These are phyloP conservation scores for Hippolais icterina DNA, from an alignment of 2,113 vertebrate genomes.

Conservation along the genomic window DNA sequence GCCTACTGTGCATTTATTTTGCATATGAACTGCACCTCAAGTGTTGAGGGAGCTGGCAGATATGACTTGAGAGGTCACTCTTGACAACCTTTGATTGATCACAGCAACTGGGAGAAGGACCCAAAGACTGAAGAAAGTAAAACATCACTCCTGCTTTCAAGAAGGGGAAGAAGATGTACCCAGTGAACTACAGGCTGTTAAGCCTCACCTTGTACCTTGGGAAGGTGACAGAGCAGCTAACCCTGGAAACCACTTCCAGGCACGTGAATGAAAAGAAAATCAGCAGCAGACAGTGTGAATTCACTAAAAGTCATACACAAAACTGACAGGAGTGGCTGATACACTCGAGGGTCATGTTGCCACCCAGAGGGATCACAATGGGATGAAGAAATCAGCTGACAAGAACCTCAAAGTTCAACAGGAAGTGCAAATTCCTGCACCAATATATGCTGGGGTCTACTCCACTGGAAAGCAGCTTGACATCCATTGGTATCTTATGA, in stretches of 20 bases:
- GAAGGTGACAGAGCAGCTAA: neutral
- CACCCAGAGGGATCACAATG: neutral
- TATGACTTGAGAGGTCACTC: neutral
- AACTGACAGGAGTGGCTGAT: neutral
- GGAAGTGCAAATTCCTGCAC: neutral
- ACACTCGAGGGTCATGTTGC: accelerated
- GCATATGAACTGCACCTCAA: neutral
- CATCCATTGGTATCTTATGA: neutral
- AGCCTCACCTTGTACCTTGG: neutral
- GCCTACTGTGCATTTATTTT: neutral
- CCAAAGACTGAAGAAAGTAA: neutral
- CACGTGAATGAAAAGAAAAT: neutral
- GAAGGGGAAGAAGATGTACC: neutral
- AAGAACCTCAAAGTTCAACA: neutral
- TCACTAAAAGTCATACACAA: neutral
- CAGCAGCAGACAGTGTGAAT: neutral
- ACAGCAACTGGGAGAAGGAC: neutral
- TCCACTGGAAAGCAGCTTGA: neutral
- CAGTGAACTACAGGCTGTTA: neutral
- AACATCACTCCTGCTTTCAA: neutral
- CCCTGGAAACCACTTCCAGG: neutral
- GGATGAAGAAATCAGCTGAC: neutral
- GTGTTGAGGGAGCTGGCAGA: neutral
- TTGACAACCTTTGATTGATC: neutral
- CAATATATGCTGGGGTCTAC: neutral